Conservation (phyloP, 2,113 vertebrate genomes). For the Tetraodon nigroviridis region DNA sequence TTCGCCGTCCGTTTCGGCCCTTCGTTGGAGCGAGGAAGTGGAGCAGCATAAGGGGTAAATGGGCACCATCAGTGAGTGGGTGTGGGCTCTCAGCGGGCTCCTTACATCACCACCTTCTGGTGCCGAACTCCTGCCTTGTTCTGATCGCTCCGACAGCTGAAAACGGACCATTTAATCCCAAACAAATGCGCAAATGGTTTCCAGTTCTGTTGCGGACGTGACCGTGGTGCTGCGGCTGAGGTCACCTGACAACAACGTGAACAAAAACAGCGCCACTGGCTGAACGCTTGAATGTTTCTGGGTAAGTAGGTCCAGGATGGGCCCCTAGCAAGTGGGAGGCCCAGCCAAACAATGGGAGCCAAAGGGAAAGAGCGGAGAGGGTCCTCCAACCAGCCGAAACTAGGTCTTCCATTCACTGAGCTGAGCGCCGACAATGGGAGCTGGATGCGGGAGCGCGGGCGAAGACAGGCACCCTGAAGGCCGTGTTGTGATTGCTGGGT, state of each 20-base stretch:
- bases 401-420: conserved; percentile 66
- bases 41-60: no score
- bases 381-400: conserved; percentile 58
- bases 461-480: conserved; percentile 11
- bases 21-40: no score
- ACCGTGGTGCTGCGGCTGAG: no score
- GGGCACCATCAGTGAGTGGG: conserved; percentile 17
- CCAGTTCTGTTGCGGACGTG: no score
- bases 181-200: neutral
- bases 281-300: conserved; percentile 42
- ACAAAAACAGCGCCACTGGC: neutral
- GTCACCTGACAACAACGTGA: no score
- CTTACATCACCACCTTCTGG: conserved; percentile 42
- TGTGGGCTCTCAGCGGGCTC: conserved; percentile 32
- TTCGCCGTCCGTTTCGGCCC: no score
- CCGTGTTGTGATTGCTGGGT: conserved; percentile 2
- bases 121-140: conserved; percentile 24
- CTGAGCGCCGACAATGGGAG: conserved; percentile 45
- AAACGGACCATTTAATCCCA: conserved; percentile 45
- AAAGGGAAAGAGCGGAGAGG: conserved; percentile 47
- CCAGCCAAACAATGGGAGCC: conserved; percentile 57
- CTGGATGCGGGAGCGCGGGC: conserved; percentile 30
- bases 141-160: conserved; percentile 50
- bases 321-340: conserved; percentile 51
- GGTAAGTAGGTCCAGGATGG: conserved; percentile 54